phyloP scores from a whole-genome alignment of 2,888 invertebrate species.

The Dioctria linearis region DNA sequence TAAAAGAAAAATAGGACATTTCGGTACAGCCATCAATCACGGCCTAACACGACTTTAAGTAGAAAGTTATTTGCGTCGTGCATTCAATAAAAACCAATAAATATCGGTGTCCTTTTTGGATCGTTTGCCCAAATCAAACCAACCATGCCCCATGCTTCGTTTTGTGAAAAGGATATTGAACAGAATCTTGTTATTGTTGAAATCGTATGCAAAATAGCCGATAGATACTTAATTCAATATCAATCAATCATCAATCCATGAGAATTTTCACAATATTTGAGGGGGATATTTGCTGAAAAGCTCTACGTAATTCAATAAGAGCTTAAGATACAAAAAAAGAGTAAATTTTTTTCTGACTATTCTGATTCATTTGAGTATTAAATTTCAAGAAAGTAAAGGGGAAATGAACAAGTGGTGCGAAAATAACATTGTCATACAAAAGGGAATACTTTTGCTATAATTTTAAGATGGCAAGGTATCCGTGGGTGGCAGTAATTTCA shows the following conservation, averaged over 20 bases:
- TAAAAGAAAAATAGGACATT: no score
- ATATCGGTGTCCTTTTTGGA: background rate
- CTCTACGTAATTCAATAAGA: no score
- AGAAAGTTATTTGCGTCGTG: slow-evolving; percentile 6
- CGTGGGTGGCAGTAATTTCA: no score
- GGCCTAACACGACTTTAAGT: background rate
- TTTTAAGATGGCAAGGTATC: no score
- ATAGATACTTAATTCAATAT: background rate
- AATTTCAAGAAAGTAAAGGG: no score
- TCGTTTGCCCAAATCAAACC: background rate
- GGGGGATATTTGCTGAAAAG: background rate
- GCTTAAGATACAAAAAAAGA: no score
- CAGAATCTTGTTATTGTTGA: background rate
- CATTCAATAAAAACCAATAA: slow-evolving; percentile 4
- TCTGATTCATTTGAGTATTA: no score
- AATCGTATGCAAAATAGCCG: background rate
- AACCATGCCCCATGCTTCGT: background rate
- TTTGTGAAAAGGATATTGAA: background rate
- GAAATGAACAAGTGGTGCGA: no score
- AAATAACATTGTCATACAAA: no score
- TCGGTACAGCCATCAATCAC: background rate
- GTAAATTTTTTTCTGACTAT: no score
- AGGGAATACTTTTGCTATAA: no score
- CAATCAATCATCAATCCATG: background rate
- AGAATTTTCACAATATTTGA: background rate